Conservation (phyloP, 2,797 vertebrate genomes). For the Gobionotothen gibberifrons region DNA sequence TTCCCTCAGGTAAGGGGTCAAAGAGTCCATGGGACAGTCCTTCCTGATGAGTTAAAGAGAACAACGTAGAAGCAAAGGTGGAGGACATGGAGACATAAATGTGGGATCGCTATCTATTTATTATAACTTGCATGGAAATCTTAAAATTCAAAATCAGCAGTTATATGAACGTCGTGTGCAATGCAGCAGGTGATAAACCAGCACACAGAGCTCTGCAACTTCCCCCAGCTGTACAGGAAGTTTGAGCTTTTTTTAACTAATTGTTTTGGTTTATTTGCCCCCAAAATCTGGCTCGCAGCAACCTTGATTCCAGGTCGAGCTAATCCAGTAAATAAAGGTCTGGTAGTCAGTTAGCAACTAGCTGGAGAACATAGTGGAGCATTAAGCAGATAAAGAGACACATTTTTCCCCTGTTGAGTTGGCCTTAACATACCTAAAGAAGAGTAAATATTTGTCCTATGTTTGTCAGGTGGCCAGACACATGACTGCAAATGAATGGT, state of each 20-base stretch:
- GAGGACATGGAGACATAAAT: not conserved
- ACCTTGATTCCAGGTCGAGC: not conserved
- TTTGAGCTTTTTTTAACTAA: not conserved
- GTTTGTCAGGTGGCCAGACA: conserved; percentile 3
- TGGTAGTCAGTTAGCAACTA: not conserved
- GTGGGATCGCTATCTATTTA: not conserved
- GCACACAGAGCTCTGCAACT: no score
- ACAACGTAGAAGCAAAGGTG: conserved; percentile 29
- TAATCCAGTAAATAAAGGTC: not conserved
- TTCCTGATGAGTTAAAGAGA: conserved; percentile 38
- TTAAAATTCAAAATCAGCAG: not conserved
- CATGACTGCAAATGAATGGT: not conserved
- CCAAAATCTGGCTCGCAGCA: not conserved
- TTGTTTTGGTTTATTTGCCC: not conserved
- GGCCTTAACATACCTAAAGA: not conserved
- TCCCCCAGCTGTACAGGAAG: not conserved
- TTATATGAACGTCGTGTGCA: no score
- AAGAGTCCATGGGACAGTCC: conserved; percentile 28
- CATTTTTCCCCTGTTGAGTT: not conserved
- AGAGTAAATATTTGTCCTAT: conserved; percentile 25
- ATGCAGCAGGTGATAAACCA: not conserved
- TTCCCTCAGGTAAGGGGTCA: conserved; percentile 27
- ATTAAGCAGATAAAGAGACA: not conserved
- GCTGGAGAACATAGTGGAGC: not conserved
- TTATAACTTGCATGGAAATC: not conserved